A percentile compares a stretch with the other conserved stretches of the same genome.
phyloP scores from a whole-genome alignment of 2,888 invertebrate species.

The Dryobota labecula region DNA sequence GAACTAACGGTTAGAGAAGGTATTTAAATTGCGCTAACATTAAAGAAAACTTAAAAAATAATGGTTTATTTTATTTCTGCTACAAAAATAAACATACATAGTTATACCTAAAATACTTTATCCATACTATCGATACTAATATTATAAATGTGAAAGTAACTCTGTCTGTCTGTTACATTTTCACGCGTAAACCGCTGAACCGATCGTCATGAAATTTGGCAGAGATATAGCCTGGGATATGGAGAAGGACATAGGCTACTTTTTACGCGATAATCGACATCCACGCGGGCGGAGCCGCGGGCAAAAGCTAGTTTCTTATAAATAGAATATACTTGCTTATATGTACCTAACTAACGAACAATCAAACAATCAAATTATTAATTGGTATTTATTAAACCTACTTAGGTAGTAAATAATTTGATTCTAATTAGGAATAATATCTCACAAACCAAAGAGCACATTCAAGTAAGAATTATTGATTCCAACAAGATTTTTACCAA shows the following conservation, averaged over 20 bases:
- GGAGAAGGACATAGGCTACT: no score
- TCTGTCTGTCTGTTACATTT: no score
- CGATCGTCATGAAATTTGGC: no score
- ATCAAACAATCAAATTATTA: not conserved
- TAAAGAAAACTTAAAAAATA: no score
- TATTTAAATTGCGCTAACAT: not conserved
- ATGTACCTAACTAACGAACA: not conserved
- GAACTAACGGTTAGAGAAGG: not conserved
- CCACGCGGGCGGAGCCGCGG: no score
- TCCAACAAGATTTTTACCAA: constrained; percentile 18
- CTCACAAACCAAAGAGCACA: not conserved
- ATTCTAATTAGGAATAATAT: not conserved
- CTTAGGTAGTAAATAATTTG: not conserved
- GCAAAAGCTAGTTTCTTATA: no score
- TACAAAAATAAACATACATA: not conserved
- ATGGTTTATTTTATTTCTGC: not conserved
- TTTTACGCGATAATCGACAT: no score
- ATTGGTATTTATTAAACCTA: not conserved
- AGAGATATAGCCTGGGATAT: no score
- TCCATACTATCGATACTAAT: no score
- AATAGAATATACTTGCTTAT: not conserved
- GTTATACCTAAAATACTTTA: not conserved
- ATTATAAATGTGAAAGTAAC: no score
- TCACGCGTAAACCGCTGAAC: no score
- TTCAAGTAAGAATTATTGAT: not conserved